These are phyloP conservation scores for Loxodonta africana DNA, from an alignment of 2,113 vertebrate genomes.

Conservation along the genomic window DNA sequence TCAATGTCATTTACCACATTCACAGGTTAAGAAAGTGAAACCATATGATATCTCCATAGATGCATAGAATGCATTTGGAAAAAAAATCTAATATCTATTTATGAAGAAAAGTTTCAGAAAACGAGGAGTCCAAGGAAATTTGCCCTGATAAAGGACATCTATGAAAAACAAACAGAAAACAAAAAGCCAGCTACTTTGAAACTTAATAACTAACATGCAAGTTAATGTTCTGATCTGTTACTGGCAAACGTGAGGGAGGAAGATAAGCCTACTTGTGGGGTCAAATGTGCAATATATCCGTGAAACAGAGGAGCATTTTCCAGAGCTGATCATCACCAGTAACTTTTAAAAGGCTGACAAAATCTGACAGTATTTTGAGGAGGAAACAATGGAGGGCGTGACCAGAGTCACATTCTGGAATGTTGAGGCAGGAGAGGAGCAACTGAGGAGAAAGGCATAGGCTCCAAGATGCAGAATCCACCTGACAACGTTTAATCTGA, in stretches of 20 bases:
- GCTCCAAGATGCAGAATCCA: neutral
- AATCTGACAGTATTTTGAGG: neutral
- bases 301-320: neutral
- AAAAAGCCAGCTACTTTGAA: too few relatives aligned
- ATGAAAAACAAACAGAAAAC: too few relatives aligned
- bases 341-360: neutral
- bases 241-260: neutral
- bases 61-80: too few relatives aligned
- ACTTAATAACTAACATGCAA: neutral
- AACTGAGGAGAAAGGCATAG: too few relatives aligned
- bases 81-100: too few relatives aligned
- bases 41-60: too few relatives aligned
- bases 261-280: neutral
- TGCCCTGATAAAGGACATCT: too few relatives aligned
- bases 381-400: neutral
- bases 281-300: neutral
- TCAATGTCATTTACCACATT: too few relatives aligned
- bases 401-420: neutral
- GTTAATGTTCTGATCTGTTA: neutral
- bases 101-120: too few relatives aligned
- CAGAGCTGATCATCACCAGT: neutral
- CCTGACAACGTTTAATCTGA: neutral
- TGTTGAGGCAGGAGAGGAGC: neutral
- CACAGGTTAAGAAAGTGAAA: too few relatives aligned
- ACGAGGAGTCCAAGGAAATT: too few relatives aligned